These are phyloP conservation scores for Macaca nemestrina DNA, from an alignment of 2,113 vertebrate genomes.

Conservation along the genomic window DNA sequence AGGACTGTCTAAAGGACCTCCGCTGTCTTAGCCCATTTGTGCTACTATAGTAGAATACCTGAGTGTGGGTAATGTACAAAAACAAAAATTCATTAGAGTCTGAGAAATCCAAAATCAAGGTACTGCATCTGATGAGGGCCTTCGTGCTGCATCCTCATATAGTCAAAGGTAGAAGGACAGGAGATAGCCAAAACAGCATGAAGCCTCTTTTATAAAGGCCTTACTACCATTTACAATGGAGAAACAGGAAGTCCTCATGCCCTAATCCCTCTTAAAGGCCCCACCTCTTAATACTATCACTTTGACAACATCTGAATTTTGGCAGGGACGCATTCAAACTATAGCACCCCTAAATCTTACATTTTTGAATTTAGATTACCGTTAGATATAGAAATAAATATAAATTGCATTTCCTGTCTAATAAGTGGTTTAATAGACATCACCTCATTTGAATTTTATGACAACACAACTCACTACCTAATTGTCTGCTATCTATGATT, in stretches of 20 bases:
- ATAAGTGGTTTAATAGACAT: not conserved
- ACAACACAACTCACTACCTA: not conserved
- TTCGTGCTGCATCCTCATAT: not conserved
- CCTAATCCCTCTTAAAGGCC: not conserved
- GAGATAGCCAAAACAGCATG: not conserved
- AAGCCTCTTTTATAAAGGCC: not conserved
- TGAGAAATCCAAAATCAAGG: not conserved
- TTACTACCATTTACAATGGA: not conserved
- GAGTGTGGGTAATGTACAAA: not conserved
- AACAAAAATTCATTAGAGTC: not conserved
- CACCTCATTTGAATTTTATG: not conserved
- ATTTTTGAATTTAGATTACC: not conserved
- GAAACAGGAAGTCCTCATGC: not conserved
- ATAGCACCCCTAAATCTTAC: not conserved
- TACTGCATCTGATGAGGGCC: not conserved
- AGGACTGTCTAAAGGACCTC: not conserved
- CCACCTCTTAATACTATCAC: not conserved
- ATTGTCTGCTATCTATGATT: not conserved
- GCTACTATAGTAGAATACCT: not conserved
- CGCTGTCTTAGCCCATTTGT: not conserved
- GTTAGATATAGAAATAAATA: not conserved
- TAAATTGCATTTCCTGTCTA: not conserved
- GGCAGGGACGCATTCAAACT: not conserved
- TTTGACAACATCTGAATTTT: not conserved
- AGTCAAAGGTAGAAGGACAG: not conserved